phyloP scores from a whole-genome alignment of 2,113 vertebrate species.

The Andinoacara biseriatus region DNA sequence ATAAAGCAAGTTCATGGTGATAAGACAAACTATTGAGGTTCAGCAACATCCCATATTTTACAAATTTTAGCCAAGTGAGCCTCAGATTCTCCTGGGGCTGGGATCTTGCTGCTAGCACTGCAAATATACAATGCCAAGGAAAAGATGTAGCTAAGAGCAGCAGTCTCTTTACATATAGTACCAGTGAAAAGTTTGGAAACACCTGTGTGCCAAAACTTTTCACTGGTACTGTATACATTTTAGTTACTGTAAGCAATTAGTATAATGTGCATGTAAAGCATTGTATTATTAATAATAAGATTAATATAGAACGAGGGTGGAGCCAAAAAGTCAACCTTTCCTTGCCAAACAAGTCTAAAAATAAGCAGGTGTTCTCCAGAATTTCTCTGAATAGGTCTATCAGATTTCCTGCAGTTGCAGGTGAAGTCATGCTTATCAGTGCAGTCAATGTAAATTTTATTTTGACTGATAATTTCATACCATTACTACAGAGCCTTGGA shows the following conservation, averaged over 20 bases:
- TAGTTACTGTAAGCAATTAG: too few relatives aligned
- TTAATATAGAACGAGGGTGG: too few relatives aligned
- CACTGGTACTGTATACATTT: too few relatives aligned
- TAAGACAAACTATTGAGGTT: background rate
- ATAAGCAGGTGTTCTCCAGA: background rate
- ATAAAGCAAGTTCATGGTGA: too few relatives aligned
- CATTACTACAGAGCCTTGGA: constrained; percentile 28
- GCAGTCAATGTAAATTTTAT: background rate
- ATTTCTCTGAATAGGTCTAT: background rate
- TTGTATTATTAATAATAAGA: too few relatives aligned
- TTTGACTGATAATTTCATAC: background rate
- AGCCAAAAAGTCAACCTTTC: background rate
- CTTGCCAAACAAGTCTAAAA: constrained; percentile 9
- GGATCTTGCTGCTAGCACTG: background rate
- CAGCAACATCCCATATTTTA: background rate
- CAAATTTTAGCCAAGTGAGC: background rate
- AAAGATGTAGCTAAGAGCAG: constrained; percentile 6
- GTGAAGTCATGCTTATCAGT: background rate
- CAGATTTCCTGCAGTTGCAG: background rate
- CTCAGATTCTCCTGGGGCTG: background rate
- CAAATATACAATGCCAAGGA: background rate
- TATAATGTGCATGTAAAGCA: too few relatives aligned
- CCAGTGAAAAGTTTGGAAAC: too few relatives aligned
- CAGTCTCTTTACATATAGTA: too few relatives aligned
- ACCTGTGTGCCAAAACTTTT: too few relatives aligned